Conservation (phyloP, 2,888 invertebrate species). For the Brachypterus glaber region DNA sequence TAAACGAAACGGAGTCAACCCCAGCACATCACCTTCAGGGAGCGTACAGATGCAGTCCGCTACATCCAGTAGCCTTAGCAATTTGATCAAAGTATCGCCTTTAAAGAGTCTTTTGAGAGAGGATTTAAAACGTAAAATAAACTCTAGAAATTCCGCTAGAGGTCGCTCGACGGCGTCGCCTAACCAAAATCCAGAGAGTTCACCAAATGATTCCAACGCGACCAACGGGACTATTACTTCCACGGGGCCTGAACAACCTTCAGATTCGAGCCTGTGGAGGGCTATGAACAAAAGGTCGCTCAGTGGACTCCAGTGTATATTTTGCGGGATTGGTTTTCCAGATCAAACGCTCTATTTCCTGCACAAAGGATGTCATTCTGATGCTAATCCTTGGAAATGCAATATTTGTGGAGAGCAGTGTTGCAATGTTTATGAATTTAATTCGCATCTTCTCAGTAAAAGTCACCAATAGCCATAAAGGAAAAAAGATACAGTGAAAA, state of each 20-base stretch:
- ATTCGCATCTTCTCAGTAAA: slow-evolving; percentile 89
- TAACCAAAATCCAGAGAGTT: slow-evolving; percentile 39
- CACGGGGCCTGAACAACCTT: slow-evolving; percentile 53
- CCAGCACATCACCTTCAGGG: slow-evolving; percentile 35
- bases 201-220: slow-evolving; percentile 43
- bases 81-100: slow-evolving; percentile 75
- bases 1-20: slow-evolving; percentile 37
- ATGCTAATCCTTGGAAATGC: slow-evolving; percentile 94
- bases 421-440: slow-evolving; percentile 93
- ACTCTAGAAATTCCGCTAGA: slow-evolving; percentile 50
- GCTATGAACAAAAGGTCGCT: slow-evolving; percentile 45
- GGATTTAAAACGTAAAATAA: slow-evolving; percentile 72
- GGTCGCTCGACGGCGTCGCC: slow-evolving; percentile 38
- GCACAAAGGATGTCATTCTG: slow-evolving; percentile 96
- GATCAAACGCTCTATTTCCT: slow-evolving; percentile 94
- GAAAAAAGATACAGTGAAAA: no score
- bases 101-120: slow-evolving; percentile 75
- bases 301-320: slow-evolving; percentile 65
- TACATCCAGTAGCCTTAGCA: slow-evolving; percentile 62
- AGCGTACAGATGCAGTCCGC: slow-evolving; percentile 42
- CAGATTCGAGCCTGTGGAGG: slow-evolving; percentile 39
- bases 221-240: slow-evolving; percentile 54
- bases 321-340: slow-evolving; percentile 90
- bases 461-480: slow-evolving; percentile 70
- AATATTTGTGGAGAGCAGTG: slow-evolving; percentile 95